Conservation (phyloP, 2,113 vertebrate genomes). For the Oncorhynchus clarkii region DNA sequence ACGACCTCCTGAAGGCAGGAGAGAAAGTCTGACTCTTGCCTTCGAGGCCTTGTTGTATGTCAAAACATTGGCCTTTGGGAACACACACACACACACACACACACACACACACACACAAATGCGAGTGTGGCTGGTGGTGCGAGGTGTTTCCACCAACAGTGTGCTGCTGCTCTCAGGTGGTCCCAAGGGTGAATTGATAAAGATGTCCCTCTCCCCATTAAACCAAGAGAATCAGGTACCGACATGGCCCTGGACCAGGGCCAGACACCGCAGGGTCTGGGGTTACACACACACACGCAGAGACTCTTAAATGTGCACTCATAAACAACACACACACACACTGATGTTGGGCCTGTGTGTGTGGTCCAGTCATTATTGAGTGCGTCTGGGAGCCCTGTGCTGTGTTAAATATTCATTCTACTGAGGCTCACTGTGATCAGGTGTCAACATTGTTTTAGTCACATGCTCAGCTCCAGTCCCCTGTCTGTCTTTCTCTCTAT, state of each 20-base stretch:
- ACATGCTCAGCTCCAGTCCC: not conserved
- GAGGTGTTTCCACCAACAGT: not conserved
- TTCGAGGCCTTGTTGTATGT: too few relatives aligned
- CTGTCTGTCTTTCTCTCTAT: not conserved
- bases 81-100: too few relatives aligned
- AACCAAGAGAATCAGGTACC: slow-evolving; percentile 21
- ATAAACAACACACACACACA: too few relatives aligned
- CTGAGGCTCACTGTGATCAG: not conserved
- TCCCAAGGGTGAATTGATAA: slow-evolving; percentile 23
- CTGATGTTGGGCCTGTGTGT: not conserved
- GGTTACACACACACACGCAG: slow-evolving; percentile 4
- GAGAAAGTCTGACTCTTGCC: too few relatives aligned
- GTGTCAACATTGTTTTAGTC: not conserved
- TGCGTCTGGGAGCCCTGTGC: not conserved
- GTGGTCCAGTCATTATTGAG: not conserved
- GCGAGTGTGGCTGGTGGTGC: not conserved
- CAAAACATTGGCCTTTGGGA: too few relatives aligned
- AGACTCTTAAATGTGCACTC: not conserved
- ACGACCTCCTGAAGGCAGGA: too few relatives aligned
- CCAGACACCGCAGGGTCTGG: slow-evolving; percentile 16
- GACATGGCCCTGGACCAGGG: slow-evolving; percentile 13
- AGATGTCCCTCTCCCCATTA: slow-evolving; percentile 16
- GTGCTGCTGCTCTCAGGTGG: slow-evolving; percentile 16
- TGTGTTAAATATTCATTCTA: not conserved
- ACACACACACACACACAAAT: too few relatives aligned